Evolutionary conservation across 2,888 invertebrate species (phyloP).

Genomic region (Argyra leucocephala): DNA sequence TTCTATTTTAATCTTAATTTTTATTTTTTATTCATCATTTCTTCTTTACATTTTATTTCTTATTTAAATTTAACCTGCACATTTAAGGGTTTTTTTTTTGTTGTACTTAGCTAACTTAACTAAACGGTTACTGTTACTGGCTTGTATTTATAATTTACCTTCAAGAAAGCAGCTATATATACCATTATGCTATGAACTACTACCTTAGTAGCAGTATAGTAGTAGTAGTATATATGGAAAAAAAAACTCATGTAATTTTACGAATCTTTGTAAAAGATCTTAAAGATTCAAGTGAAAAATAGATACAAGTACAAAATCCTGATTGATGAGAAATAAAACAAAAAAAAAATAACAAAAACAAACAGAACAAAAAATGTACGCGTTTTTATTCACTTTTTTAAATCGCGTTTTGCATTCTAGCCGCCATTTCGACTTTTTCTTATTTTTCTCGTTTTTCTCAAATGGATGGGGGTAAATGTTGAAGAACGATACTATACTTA

Average conservation of each 20-base stretch:
- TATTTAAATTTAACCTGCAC: too few relatives aligned
- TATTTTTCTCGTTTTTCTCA: background rate
- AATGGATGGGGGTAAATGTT: background rate
- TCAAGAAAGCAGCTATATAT: too few relatives aligned
- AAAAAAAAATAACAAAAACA: background rate
- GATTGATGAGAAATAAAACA: background rate
- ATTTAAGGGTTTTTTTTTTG: too few relatives aligned
- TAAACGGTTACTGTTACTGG: too few relatives aligned
- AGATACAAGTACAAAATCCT: constrained; percentile 1
- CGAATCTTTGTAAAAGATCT: background rate
- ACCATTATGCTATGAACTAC: too few relatives aligned
- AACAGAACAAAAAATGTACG: background rate
- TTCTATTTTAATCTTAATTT: too few relatives aligned
- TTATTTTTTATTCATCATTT: too few relatives aligned
- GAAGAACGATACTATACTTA: background rate
- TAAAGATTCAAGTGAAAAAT: constrained; percentile 6
- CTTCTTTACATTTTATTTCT: too few relatives aligned
- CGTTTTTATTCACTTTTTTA: background rate
- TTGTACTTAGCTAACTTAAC: too few relatives aligned
- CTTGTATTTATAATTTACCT: too few relatives aligned
- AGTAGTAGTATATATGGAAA: too few relatives aligned
- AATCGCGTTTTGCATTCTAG: background rate
- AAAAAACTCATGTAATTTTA: background rate
- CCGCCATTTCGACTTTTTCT: background rate
- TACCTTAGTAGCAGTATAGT: too few relatives aligned